Evolutionary conservation across 2,797 vertebrate species (phyloP).

Genomic region (Bradypodion ventrale): DNA sequence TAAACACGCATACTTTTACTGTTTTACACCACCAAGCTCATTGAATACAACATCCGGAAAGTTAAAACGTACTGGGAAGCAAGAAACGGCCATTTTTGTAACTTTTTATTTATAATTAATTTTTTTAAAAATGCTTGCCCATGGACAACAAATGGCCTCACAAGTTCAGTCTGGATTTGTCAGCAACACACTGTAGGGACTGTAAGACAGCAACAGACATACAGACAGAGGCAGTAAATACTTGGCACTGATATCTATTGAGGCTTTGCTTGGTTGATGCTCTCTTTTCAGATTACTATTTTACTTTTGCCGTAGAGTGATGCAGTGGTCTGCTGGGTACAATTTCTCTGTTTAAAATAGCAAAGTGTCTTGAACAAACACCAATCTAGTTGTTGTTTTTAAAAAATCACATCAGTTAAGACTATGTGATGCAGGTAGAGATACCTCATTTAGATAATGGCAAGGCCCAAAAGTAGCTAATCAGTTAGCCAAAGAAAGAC

Average conservation of each 20-base stretch:
- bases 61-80: constrained; percentile 6
- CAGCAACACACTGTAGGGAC: constrained; percentile 15
- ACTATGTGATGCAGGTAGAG: background rate
- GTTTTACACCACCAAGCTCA: background rate
- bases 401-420: background rate
- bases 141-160: constrained; percentile 21
- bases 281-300: background rate
- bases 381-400: constrained; percentile 9
- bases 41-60: background rate
- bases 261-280: constrained; percentile 24
- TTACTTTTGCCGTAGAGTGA: constrained; percentile 10
- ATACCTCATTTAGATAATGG: background rate
- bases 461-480: constrained; percentile 35
- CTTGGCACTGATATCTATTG: constrained; percentile 13
- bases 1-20: background rate
- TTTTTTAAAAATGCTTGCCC: constrained; percentile 42
- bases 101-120: constrained; percentile 52
- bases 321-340: constrained; percentile 18
- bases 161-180: constrained; percentile 20
- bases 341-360: constrained; percentile 20
- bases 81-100: constrained; percentile 25
- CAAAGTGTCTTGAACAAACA: background rate
- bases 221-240: constrained; percentile 29
- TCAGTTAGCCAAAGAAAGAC: constrained; percentile 11
- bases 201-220: background rate